Conservation (phyloP, 1,140 invertebrate species). For the Lanistes nyassanus region DNA sequence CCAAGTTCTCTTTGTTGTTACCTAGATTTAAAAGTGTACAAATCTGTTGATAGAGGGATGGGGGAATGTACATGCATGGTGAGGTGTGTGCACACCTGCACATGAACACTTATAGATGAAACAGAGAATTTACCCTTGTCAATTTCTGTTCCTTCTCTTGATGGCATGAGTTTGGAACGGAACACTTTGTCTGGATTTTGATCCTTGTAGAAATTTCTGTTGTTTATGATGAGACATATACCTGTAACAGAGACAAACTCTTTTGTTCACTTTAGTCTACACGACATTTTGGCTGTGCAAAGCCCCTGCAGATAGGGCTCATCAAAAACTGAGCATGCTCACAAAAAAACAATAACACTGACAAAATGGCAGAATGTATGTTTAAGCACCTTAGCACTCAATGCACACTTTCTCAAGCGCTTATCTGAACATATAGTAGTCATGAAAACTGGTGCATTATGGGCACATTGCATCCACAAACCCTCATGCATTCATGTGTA, state of each 20-base stretch:
- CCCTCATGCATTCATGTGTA: neutral
- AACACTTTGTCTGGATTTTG: conserved; percentile 11
- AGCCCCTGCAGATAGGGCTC: neutral
- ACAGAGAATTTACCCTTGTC: conserved; percentile 38
- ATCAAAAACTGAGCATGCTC: neutral
- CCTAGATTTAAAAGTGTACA: too few species aligned
- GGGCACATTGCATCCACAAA: neutral
- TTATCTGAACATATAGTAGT: too few species aligned
- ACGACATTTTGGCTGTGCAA: too few species aligned
- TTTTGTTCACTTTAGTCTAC: too few species aligned
- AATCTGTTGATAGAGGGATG: too few species aligned
- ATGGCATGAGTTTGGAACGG: conserved; percentile 37
- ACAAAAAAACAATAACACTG: neutral
- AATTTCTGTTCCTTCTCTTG: conserved; percentile 39
- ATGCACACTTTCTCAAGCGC: too few species aligned
- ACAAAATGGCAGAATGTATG: neutral
- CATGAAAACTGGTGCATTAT: too few species aligned
- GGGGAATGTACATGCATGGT: too few species aligned
- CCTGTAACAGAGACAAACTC: conserved; percentile 33
- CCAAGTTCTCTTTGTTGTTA: too few species aligned
- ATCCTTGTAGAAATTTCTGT: conserved; percentile 43
- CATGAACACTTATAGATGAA: neutral
- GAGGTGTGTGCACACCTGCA: too few species aligned
- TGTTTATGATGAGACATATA: conserved; percentile 54
- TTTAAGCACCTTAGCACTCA: too few species aligned